Evolutionary conservation across 2,113 vertebrate genomes (phyloP).

Genomic region (Illadopsis cleaveri): DNA sequence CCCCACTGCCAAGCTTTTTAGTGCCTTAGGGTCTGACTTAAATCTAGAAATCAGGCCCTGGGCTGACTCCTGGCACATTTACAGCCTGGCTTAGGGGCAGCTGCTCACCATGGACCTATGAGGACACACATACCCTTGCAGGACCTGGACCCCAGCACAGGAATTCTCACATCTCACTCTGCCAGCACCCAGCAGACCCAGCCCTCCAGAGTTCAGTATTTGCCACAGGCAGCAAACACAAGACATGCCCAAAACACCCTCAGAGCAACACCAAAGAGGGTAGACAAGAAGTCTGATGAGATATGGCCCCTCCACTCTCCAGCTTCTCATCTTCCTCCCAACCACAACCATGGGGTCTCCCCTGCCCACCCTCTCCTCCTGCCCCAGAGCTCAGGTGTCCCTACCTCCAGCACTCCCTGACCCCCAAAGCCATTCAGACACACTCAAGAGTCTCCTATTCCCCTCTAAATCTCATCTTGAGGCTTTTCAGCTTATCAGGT

Average conservation of each 20-base stretch:
- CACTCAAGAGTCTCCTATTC: neutral
- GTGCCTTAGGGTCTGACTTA: neutral
- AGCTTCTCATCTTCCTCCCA: neutral
- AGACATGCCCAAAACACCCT: neutral
- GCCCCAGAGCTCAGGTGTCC: neutral
- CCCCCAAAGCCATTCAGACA: neutral
- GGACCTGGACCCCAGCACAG: neutral
- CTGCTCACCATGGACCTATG: rapidly evolving
- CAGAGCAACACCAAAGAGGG: neutral
- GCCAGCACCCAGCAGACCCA: neutral
- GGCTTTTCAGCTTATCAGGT: neutral
- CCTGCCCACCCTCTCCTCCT: neutral
- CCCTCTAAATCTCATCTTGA: neutral
- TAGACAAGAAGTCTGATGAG: neutral
- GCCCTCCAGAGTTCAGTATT: neutral
- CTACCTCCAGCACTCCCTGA: neutral
- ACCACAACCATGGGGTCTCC: neutral
- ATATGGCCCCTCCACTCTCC: neutral
- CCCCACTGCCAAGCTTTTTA: neutral
- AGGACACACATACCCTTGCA: neutral
- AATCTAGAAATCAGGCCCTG: neutral
- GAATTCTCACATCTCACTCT: neutral
- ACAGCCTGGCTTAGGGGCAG: neutral
- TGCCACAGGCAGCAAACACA: neutral
- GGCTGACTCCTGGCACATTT: neutral